Conservation (phyloP, 2,888 invertebrate genomes). For the Drosophila kambysellisi region DNA sequence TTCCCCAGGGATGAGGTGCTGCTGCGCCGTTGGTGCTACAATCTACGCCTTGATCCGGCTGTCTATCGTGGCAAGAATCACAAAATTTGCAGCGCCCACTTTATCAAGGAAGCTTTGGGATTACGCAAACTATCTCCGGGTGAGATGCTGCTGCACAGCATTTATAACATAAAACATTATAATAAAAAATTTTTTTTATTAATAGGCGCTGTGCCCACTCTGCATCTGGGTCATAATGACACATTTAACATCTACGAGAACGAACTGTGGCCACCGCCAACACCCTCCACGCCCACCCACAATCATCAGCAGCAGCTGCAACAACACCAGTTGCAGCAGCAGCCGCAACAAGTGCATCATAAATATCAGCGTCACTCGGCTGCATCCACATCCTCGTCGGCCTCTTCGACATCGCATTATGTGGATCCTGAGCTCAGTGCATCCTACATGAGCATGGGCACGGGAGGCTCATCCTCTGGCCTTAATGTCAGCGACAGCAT, state of each 20-base stretch:
- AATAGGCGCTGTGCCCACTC: constrained; percentile 80
- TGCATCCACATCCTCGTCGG: constrained; percentile 72
- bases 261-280: constrained; percentile 79
- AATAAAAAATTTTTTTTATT: background rate
- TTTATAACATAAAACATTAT: background rate
- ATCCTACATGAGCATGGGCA: constrained; percentile 51
- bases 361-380: constrained; percentile 73
- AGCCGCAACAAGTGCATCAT: constrained; percentile 41
- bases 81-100: constrained; percentile 82
- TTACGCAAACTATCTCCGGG: constrained; percentile 80
- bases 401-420: constrained; percentile 70
- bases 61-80: constrained; percentile 83
- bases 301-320: constrained; percentile 46
- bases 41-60: constrained; percentile 78
- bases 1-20: constrained; percentile 81
- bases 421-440: constrained; percentile 60
- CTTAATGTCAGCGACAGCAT: constrained; percentile 71
- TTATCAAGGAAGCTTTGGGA: constrained; percentile 82
- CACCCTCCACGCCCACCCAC: constrained; percentile 49
- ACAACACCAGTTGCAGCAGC: constrained; percentile 42
- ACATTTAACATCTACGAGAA: constrained; percentile 82
- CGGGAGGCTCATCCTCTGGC: constrained; percentile 36
- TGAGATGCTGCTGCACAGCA: constrained; percentile 18
- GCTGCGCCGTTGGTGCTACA: constrained; percentile 81
- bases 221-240: constrained; percentile 81